Evolutionary conservation across 2,888 invertebrate genomes (phyloP).

Genomic region (Mechanitis messenoides): DNA sequence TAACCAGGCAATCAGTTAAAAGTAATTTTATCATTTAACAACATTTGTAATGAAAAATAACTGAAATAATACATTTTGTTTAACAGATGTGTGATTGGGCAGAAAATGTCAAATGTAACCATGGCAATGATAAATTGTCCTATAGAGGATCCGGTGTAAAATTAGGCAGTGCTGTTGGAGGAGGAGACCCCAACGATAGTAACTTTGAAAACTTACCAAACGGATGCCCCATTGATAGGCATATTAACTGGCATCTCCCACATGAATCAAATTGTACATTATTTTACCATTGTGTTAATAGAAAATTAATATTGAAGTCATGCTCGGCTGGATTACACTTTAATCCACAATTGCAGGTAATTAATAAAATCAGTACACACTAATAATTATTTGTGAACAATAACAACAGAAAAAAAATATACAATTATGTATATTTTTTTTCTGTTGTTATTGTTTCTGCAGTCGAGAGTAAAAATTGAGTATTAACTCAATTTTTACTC

Average conservation of each 20-base stretch:
- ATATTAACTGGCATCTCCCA: conserved; percentile 40
- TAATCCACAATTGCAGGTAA: conserved; percentile 45
- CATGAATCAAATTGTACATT: conserved; percentile 43
- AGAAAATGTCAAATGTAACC: neutral
- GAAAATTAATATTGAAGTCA: conserved; percentile 29
- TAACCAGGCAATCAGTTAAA: no score
- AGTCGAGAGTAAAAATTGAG: no score
- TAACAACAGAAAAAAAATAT: no score
- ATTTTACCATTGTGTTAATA: conserved; percentile 50
- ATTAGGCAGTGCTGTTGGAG: neutral
- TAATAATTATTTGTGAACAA: no score
- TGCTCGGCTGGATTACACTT: conserved; percentile 43
- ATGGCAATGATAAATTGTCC: neutral
- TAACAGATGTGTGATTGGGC: neutral
- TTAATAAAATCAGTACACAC: conserved; percentile 6
- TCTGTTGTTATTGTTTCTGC: no score
- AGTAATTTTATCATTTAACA: no score
- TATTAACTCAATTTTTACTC: no score
- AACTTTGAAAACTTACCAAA: conserved; percentile 32
- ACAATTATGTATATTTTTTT: no score
- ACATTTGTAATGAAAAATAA: no score
- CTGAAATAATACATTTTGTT: neutral
- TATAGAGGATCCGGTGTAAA: neutral
- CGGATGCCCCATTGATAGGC: conserved; percentile 42
- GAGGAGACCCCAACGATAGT: neutral